phyloP scores from a whole-genome alignment of 2,888 invertebrate species.

The Merodon equestris region DNA sequence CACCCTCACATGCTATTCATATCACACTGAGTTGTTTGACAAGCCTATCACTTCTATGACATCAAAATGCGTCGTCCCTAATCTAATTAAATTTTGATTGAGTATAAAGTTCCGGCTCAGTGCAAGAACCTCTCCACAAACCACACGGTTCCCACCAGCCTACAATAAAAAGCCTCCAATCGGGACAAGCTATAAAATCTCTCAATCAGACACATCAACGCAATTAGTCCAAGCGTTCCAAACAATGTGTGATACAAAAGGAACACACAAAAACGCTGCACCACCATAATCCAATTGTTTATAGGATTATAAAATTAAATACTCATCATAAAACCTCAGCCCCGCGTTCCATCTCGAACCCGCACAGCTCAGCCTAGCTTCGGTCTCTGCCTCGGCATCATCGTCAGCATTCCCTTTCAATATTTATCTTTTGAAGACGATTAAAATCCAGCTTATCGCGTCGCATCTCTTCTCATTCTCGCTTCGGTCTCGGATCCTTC shows the following conservation, averaged over 20 bases:
- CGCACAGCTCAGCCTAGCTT: slow-evolving; percentile 4
- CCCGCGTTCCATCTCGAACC: neutral
- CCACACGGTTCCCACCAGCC: too few species aligned
- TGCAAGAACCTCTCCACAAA: neutral
- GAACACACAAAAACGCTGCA: slow-evolving; percentile 55
- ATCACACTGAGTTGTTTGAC: too few species aligned
- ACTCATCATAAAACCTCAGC: slow-evolving; percentile 53
- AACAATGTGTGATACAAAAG: slow-evolving; percentile 41
- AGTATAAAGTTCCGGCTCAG: neutral
- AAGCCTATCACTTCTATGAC: too few species aligned
- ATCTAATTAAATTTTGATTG: neutral
- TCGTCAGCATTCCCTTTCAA: slow-evolving; percentile 36
- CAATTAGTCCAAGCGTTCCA: slow-evolving; percentile 56
- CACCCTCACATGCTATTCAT: too few species aligned
- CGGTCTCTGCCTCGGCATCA: slow-evolving; percentile 1
- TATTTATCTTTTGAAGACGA: slow-evolving; percentile 62
- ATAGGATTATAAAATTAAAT: slow-evolving; percentile 67
- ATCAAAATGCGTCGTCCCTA: too few species aligned
- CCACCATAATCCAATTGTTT: slow-evolving; percentile 65
- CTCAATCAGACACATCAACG: slow-evolving; percentile 58
- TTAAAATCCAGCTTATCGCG: slow-evolving; percentile 64
- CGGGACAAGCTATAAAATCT: slow-evolving; percentile 27
- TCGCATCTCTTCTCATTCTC: slow-evolving; percentile 13
- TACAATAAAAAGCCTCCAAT: slow-evolving; percentile 31
- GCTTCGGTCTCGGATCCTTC: slow-evolving; percentile 41